Percentiles rank a stretch among this genome's conserved stretches.
Conservation (phyloP, 1,140 invertebrate genomes). For the Aphis gossypii region DNA sequence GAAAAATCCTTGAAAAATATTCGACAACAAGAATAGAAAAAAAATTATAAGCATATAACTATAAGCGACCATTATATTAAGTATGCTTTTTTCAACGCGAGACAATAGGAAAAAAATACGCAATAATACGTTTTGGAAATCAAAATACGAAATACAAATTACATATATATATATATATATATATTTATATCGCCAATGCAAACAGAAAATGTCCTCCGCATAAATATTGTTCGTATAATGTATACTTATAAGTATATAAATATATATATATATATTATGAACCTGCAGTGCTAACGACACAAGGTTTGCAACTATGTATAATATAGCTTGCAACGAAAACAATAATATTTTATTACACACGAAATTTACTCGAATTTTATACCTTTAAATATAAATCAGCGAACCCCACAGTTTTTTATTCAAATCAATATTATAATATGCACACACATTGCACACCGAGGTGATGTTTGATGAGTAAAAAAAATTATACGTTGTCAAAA, state of each 20-base stretch:
- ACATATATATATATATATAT: neutral
- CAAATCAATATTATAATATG: neutral
- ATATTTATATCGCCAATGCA: neutral
- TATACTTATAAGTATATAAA: neutral
- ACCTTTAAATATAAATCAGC: neutral
- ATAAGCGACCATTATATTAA: neutral
- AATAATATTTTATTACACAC: neutral
- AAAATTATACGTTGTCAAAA: no score
- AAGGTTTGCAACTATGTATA: neutral
- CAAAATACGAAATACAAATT: neutral
- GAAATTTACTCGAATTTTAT: neutral
- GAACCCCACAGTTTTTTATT: neutral
- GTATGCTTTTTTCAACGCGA: neutral
- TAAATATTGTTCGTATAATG: neutral
- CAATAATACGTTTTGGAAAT: neutral
- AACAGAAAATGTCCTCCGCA: constrained; percentile 24
- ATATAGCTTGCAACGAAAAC: neutral
- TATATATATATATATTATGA: neutral
- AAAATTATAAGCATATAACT: neutral
- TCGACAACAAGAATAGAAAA: neutral
- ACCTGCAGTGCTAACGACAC: neutral
- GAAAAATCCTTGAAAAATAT: constrained; percentile 21
- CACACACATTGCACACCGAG: neutral
- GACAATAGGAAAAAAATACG: constrained; percentile 21
- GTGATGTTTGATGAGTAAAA: no score